These are phyloP conservation scores for Microctenopoma stevenorrisi DNA, from an alignment of 2,797 vertebrate genomes.

Conservation along the genomic window DNA sequence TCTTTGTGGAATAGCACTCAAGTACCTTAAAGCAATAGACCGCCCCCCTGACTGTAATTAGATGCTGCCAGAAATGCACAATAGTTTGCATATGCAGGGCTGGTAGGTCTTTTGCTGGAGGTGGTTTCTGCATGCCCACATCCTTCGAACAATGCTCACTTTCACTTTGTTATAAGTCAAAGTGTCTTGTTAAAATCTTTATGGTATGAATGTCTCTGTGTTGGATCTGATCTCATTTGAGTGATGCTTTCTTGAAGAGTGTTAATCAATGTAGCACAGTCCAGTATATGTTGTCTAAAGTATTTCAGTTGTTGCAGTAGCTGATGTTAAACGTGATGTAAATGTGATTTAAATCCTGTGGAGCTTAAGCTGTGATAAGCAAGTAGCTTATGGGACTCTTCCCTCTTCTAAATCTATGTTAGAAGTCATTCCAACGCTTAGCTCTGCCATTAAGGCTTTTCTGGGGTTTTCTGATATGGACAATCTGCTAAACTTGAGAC, in stretches of 20 bases:
- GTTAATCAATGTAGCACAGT: neutral
- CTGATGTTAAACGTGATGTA: conserved; percentile 46
- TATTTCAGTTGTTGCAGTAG: conserved; percentile 21
- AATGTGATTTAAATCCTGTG: conserved; percentile 46
- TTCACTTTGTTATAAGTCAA: conserved; percentile 19
- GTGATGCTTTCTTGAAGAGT: neutral
- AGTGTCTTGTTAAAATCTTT: conserved; percentile 36
- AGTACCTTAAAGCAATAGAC: conserved; percentile 65
- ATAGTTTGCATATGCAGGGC: conserved; percentile 59
- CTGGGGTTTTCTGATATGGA: conserved; percentile 35
- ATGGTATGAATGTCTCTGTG: conserved; percentile 32
- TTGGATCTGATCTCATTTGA: conserved; percentile 53
- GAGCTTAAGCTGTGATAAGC: conserved; percentile 41
- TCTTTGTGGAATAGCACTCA: conserved; percentile 63
- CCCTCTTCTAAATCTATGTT: conserved; percentile 43
- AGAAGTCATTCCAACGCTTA: conserved; percentile 27
- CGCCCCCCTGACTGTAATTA: conserved; percentile 68
- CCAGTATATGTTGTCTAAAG: neutral
- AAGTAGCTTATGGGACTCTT: conserved; percentile 44
- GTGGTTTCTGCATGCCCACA: conserved; percentile 24
- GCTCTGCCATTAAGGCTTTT: conserved; percentile 30
- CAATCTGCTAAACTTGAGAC: conserved; percentile 28
- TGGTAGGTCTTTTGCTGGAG: conserved; percentile 55
- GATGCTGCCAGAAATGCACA: conserved; percentile 72
- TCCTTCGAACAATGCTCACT: conserved; percentile 37